These are phyloP conservation scores for Saimiri boliviensis DNA, from an alignment of 2,113 vertebrate species.

Conservation along the genomic window DNA sequence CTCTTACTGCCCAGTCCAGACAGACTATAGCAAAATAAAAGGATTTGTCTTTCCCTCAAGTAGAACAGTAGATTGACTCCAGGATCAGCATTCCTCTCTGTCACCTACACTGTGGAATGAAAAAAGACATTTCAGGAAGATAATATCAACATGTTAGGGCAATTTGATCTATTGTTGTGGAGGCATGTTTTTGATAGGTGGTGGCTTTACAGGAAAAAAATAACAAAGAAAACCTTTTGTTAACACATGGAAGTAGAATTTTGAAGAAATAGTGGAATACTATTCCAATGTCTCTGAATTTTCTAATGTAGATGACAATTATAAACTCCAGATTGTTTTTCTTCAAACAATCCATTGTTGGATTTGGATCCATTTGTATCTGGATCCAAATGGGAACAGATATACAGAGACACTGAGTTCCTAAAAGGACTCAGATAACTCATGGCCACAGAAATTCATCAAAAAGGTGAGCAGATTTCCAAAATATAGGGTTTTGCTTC, in stretches of 20 bases:
- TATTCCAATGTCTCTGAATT: neutral
- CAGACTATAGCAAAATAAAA: neutral
- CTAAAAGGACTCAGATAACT: neutral
- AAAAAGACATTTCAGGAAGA: neutral
- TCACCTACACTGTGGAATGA: conserved; percentile 67
- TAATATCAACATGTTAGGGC: neutral
- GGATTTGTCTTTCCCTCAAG: conserved; percentile 79
- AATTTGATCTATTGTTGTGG: neutral
- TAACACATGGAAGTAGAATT: neutral
- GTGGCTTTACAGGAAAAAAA: neutral
- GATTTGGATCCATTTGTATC: too few species aligned
- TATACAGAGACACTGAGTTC: neutral
- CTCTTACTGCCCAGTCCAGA: neutral
- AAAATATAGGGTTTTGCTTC: neutral
- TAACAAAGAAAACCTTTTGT: neutral
- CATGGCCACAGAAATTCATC: neutral
- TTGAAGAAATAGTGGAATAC: neutral
- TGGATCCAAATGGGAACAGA: neutral
- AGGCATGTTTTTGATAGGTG: neutral
- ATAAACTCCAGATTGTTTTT: neutral
- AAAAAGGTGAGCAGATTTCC: neutral
- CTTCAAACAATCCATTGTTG: neutral
- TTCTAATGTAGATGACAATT: neutral
- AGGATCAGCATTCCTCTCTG: conserved; percentile 73
- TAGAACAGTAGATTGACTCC: conserved; percentile 76